Percentiles rank a stretch among this genome's conserved stretches.
Evolutionary conservation across 2,113 vertebrate species (phyloP).

Genomic region (Narcine bancroftii): DNA sequence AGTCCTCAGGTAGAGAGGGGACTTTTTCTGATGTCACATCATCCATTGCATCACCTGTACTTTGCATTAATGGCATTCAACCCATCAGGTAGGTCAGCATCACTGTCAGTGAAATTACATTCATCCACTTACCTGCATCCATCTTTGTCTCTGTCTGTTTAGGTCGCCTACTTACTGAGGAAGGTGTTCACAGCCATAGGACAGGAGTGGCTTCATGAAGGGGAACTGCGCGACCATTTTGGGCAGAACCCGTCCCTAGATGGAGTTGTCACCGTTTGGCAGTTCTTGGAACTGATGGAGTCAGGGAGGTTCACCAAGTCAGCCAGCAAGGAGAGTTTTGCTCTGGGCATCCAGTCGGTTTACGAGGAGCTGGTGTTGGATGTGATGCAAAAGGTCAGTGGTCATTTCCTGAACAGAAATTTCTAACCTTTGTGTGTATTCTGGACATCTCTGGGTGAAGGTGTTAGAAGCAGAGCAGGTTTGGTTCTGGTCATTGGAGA

Average conservation of each 20-base stretch:
- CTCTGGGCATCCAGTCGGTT: constrained; percentile 58
- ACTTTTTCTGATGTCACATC: too few relatives aligned
- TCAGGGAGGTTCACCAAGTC: constrained; percentile 51
- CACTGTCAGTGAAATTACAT: too few relatives aligned
- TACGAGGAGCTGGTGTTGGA: constrained; percentile 68
- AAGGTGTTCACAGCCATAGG: constrained; percentile 60
- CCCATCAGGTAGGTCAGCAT: too few relatives aligned
- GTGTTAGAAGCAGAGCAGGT: too few relatives aligned
- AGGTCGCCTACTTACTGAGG: constrained; percentile 66
- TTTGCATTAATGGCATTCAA: too few relatives aligned
- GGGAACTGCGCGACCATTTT: constrained; percentile 50
- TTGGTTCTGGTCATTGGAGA: too few relatives aligned
- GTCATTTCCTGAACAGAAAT: neutral
- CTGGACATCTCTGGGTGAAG: too few relatives aligned
- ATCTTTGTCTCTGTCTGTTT: neutral
- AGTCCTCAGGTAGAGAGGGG: too few relatives aligned
- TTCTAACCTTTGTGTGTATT: too few relatives aligned
- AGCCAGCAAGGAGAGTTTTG: constrained; percentile 54
- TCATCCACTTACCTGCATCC: neutral
- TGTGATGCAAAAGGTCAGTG: constrained; percentile 56
- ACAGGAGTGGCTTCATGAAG: constrained; percentile 59
- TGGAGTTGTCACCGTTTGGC: constrained; percentile 58
- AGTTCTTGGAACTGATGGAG: constrained; percentile 56
- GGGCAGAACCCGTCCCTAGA: constrained; percentile 47
- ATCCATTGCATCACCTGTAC: too few relatives aligned